phyloP scores from a whole-genome alignment of 2,888 invertebrate genomes.

The Morpho deidamia region DNA sequence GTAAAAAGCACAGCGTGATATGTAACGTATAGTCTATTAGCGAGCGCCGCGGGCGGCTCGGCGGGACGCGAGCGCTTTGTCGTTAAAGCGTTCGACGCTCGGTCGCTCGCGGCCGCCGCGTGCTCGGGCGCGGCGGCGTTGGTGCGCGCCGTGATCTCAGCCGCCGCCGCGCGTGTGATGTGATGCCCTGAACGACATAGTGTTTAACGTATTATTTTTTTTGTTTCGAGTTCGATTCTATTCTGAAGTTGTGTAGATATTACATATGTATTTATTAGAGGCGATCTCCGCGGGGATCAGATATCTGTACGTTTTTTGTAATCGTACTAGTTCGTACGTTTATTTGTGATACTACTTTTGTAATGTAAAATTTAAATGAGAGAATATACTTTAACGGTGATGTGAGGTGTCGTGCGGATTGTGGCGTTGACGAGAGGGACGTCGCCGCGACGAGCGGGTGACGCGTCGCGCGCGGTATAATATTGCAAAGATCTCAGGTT shows the following conservation, averaged over 20 bases:
- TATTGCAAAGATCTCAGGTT: constrained; percentile 75
- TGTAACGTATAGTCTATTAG: constrained; percentile 75
- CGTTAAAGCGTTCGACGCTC: constrained; percentile 36
- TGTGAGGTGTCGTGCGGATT: constrained; percentile 50
- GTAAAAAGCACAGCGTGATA: constrained; percentile 79
- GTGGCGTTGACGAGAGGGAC: constrained; percentile 44
- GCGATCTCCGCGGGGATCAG: constrained; percentile 53
- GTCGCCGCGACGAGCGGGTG: too few species aligned
- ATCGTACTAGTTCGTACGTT: constrained; percentile 78
- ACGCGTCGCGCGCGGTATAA: constrained; percentile 29
- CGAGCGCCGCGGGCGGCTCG: constrained; percentile 30
- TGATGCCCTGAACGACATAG: constrained; percentile 67
- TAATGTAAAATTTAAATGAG: constrained; percentile 73
- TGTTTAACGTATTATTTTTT: constrained; percentile 66
- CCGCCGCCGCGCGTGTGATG: constrained; percentile 70
- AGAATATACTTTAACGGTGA: constrained; percentile 65
- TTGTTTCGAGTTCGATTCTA: constrained; percentile 74
- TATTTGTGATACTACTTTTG: constrained; percentile 80
- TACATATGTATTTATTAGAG: constrained; percentile 73
- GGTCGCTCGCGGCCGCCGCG: constrained; percentile 37
- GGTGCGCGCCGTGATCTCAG: constrained; percentile 67
- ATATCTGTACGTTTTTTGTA: constrained; percentile 71
- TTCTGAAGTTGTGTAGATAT: constrained; percentile 68
- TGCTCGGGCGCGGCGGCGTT: constrained; percentile 50
- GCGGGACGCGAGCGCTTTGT: constrained; percentile 39